A percentile compares a stretch with the other conserved stretches of the same genome.
Conservation (phyloP, 1,140 invertebrate species). For the Adelges cooleyi region DNA sequence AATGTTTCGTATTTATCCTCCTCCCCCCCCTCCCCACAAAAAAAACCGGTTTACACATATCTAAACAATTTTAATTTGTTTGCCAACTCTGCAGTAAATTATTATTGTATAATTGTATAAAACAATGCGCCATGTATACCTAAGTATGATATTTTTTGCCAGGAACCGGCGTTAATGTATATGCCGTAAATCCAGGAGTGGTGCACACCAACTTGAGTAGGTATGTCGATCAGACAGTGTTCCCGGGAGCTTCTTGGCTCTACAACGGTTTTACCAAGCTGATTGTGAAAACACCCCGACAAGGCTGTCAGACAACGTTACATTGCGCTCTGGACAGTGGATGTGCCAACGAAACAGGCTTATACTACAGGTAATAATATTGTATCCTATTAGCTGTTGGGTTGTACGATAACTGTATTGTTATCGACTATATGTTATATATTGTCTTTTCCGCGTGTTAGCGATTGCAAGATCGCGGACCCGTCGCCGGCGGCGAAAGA, state of each 20-base stretch:
- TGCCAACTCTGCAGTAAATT: no score
- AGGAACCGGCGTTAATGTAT: conserved; percentile 49
- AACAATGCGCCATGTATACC: no score
- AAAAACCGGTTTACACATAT: no score
- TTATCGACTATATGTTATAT: no score
- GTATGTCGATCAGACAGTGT: conserved; percentile 46
- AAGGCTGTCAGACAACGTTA: conserved; percentile 69
- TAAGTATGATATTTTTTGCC: no score
- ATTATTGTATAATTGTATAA: no score
- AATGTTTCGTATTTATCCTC: no score
- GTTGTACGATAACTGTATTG: no score
- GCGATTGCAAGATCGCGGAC: conserved; percentile 45
- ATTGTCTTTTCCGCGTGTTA: conserved; percentile 35
- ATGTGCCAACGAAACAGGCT: conserved; percentile 49
- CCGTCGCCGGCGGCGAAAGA: conserved; percentile 41
- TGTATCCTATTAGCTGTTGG: no score
- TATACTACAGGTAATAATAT: conserved; percentile 42
- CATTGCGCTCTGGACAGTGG: conserved; percentile 63
- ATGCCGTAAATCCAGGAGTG: conserved; percentile 59
- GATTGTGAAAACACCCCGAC: conserved; percentile 49
- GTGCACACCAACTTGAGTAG: conserved; percentile 62
- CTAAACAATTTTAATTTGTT: no score
- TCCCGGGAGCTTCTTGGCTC: conserved; percentile 48
- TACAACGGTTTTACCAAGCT: conserved; percentile 36
- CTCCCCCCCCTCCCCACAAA: no score